Evolutionary conservation across 2,113 vertebrate genomes (phyloP).

Genomic region (Pardalotus punctatus): DNA sequence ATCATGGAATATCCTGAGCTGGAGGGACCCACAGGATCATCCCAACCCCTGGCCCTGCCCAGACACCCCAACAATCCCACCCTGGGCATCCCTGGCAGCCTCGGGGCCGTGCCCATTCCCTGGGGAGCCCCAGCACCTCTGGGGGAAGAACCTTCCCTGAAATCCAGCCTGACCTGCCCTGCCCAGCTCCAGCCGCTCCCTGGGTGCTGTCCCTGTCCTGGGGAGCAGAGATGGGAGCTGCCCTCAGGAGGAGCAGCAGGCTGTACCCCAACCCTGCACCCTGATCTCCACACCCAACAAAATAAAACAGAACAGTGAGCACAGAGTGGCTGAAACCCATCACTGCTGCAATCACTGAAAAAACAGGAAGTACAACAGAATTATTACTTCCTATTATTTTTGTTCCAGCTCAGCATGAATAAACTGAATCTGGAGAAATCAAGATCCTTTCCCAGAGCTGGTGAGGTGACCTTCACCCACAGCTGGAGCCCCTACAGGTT

Average conservation of each 20-base stretch:
- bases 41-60: not conserved
- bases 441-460: not conserved
- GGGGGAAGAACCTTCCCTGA: not conserved
- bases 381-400: not conserved
- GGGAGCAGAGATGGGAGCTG: not conserved
- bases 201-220: not conserved
- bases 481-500: not conserved
- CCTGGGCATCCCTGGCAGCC: not conserved
- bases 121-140: not conserved
- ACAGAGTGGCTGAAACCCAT: not conserved
- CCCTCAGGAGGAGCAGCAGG: not conserved
- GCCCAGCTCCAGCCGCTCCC: fast-evolving
- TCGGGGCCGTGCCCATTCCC: not conserved
- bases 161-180: fast-evolving
- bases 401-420: not conserved
- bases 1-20: fast-evolving
- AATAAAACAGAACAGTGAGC: not conserved
- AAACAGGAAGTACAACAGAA: not conserved
- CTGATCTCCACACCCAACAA: not conserved
- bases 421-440: not conserved
- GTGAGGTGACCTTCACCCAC: fast-evolving
- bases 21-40: not conserved
- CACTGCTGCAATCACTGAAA: not conserved
- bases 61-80: not conserved
- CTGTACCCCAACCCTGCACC: not conserved